phyloP scores from a whole-genome alignment of 2,113 vertebrate species.

The Ptyas mucosa region DNA sequence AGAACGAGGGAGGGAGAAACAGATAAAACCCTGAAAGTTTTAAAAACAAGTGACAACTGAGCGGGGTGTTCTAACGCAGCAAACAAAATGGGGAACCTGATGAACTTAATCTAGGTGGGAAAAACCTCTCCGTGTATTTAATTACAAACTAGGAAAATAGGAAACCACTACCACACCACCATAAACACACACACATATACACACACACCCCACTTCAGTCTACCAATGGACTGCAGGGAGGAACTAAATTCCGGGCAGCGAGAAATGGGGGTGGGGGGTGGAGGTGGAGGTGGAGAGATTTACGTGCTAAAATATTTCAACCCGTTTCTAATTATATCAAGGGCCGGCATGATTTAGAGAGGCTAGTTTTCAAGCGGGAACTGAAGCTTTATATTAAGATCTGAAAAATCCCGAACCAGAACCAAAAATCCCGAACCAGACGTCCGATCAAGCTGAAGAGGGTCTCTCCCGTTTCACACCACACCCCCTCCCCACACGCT shows the following conservation, averaged over 20 bases:
- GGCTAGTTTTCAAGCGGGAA: background rate
- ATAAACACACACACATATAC: background rate
- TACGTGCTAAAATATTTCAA: background rate
- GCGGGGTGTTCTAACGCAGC: background rate
- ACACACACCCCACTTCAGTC: background rate
- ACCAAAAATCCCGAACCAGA: too few species aligned
- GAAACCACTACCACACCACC: background rate
- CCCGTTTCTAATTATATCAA: conserved; percentile 29
- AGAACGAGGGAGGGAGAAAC: background rate
- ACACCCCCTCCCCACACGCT: too few species aligned
- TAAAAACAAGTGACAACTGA: too few species aligned
- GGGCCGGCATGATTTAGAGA: background rate
- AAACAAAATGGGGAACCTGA: background rate
- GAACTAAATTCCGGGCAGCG: background rate
- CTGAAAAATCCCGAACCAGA: background rate
- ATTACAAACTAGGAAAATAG: background rate
- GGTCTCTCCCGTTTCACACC: too few species aligned
- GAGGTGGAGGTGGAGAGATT: background rate
- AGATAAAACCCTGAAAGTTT: background rate
- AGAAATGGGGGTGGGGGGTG: background rate
- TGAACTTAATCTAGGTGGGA: background rate
- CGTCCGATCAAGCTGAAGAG: background rate
- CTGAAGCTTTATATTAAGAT: background rate
- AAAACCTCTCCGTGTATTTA: background rate
- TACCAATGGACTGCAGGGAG: background rate